These are phyloP conservation scores for Drosophila navojoa DNA, from an alignment of 1,140 invertebrate genomes.

Conservation along the genomic window DNA sequence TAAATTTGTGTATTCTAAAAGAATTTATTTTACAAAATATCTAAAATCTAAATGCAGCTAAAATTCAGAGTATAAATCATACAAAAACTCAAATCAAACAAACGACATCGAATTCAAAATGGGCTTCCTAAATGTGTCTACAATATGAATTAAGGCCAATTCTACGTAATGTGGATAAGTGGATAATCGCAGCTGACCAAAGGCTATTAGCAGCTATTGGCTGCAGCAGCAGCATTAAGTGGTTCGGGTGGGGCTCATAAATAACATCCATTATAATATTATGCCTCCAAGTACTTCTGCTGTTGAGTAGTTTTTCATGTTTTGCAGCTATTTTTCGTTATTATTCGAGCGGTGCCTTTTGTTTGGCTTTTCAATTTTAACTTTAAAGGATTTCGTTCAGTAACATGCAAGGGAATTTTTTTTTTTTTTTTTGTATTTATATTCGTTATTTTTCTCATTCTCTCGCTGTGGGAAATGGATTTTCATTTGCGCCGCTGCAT, in stretches of 20 bases:
- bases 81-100: background rate
- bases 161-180: conserved; percentile 24
- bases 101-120: conserved; percentile 1
- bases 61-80: background rate
- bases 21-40: too few species aligned
- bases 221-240: background rate
- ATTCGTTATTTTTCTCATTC: conserved; percentile 8
- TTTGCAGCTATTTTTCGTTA: conserved; percentile 34
- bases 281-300: conserved; percentile 8
- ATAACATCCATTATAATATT: conserved; percentile 34
- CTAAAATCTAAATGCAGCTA: background rate
- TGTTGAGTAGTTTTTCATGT: conserved; percentile 68
- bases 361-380: conserved; percentile 55
- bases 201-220: conserved; percentile 22
- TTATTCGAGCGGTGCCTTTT: conserved; percentile 27
- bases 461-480: conserved; percentile 39
- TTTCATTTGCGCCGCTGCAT: conserved; percentile 47
- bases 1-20: too few species aligned
- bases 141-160: conserved; percentile 68
- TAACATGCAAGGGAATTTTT: conserved; percentile 36
- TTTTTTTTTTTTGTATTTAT: background rate
- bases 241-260: conserved; percentile 13
- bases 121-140: conserved; percentile 21
- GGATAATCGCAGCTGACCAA: conserved; percentile 30
- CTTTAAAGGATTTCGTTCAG: conserved; percentile 32